Evolutionary conservation across 2,888 invertebrate genomes (phyloP), one percentile per base, ranked within the genome.

Genomic region (Prenolepis imparis): DNA sequence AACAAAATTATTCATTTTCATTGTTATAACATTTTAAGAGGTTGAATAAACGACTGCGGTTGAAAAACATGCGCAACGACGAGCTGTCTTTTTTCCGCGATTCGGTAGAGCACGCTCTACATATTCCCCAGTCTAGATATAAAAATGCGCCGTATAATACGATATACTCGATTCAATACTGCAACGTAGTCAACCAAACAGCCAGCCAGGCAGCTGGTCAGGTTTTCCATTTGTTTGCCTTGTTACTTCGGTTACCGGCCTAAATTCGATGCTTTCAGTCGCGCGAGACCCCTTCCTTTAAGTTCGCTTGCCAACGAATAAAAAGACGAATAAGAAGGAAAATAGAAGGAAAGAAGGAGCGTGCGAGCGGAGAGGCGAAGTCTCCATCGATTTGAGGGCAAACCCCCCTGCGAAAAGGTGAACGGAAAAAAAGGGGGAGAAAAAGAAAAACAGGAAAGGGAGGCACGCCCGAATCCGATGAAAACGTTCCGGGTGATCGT

Each of bases 401-500:
- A 78, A 55, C 41, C 66, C 44, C 15, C 18, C 67, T 66, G 80
- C 74, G 78, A 81, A 75, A 84, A 52, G 75, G 70, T 48, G 57
- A 83, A 68, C 66, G 55, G 39, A 66, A 85, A 52, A 74, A 57
- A 61, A 59, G 55, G 28, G 55, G 24, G 5, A n/a, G 36, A 67
- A 32, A 68, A 59, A 44, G 55, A 66, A 21, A 57, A 24, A 80
- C 57, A 82, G 66, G 70, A 83, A 83, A 82, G 57, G 83, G 72
- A 70, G 15, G 55, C 36, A 63, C 61, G 24, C 59, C 66, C 63
- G 70, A 74, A 85, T 86, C 61, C 82, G 82, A 84, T 84, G 84
- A 86, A 86, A 86, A 66, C 74, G 84, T 86, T 88, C 78, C 84
- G 82, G 61, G 67, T 68, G 86, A 89, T 86, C 89, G 83, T 64